Evolutionary conservation across 2,888 invertebrate genomes (phyloP), one percentile per base, ranked within the genome.

Genomic region (Harpalus rufipes): DNA sequence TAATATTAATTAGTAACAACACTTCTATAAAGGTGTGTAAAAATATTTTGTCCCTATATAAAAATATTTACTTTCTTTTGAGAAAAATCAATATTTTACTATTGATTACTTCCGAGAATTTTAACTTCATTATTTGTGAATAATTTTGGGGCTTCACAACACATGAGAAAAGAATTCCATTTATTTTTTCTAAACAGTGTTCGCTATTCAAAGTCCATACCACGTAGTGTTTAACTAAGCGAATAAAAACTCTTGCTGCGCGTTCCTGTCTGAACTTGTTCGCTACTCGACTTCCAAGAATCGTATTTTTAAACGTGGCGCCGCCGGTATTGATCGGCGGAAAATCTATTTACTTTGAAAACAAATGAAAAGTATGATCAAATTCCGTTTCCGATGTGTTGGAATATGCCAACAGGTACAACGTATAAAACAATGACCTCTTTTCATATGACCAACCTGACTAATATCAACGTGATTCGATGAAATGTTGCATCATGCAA

Each of bases 371-470:
- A 63, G 10, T 12, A 12, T 63, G 63, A 12, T 63, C 3, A 2
- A 21, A 63, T 63, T 21, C 25, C 12, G 32, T n/a, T 68, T 76
- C 44, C 44, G 44, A 51, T 16, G 41, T 72, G 14, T 58, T 74
- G 7, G 32, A 10, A 59, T 16, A 68, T 39, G 44, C 14, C 44
- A 78, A 78, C 78, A 78, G 78, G 78, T 78, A 74, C 10, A 12
- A 78, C 58, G 78, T 78, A 74, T 4, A 12, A 78, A 78, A 80
- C 80, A 80, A 32, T 61, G 80, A 80, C 80, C 80, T 61, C 21
- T 41, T 79, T 80, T 61, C 41, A 61, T 80, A 18, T 61, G 59
- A 61, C 59, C 39, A 25, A 41, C 16, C 18, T 80, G 80, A 80
- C n/a, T 59, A 61, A 80, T 18, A 32, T 41, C 16, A 32, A 80